A percentile compares a stretch with the other conserved stretches of the same genome.
Evolutionary conservation across 2,113 vertebrate species (phyloP).

Genomic region (Oncorhynchus mykiss): DNA sequence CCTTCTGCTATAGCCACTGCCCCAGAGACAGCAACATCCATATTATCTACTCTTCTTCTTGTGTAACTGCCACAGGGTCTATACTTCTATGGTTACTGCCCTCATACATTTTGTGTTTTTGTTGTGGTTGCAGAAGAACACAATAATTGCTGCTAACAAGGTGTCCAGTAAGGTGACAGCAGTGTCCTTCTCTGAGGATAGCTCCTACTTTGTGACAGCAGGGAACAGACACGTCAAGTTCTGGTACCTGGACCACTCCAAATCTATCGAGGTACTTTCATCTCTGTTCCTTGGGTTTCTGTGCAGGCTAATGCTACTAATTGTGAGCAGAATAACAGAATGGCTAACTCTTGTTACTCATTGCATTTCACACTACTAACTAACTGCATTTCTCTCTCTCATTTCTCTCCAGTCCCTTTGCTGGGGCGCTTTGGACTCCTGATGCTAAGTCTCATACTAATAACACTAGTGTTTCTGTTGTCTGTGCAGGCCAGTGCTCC

Average conservation of each 20-base stretch:
- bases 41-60: background rate
- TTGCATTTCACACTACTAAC: too few species aligned
- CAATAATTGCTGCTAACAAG: conserved; percentile 91
- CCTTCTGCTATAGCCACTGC: background rate
- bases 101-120: background rate
- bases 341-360: too few species aligned
- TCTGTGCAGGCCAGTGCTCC: conserved; percentile 81
- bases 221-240: conserved; percentile 95
- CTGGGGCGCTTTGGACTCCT: too few species aligned
- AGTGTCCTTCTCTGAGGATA: conserved; percentile 93
- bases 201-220: conserved; percentile 94
- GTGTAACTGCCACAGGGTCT: background rate
- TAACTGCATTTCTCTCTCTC: too few species aligned
- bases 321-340: too few species aligned
- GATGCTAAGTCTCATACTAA: too few species aligned
- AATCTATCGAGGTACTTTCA: conserved; percentile 83
- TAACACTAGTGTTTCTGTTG: background rate
- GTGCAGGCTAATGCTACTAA: conserved; percentile 82
- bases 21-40: too few species aligned
- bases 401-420: too few species aligned
- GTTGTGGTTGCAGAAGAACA: conserved; percentile 80
- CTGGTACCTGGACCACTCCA: conserved; percentile 94
- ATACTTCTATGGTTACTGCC: background rate
- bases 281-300: background rate
- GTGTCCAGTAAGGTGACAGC: conserved; percentile 95